Evolutionary conservation across 2,113 vertebrate species (phyloP).

Genomic region (Oreochromis tanganicae): DNA sequence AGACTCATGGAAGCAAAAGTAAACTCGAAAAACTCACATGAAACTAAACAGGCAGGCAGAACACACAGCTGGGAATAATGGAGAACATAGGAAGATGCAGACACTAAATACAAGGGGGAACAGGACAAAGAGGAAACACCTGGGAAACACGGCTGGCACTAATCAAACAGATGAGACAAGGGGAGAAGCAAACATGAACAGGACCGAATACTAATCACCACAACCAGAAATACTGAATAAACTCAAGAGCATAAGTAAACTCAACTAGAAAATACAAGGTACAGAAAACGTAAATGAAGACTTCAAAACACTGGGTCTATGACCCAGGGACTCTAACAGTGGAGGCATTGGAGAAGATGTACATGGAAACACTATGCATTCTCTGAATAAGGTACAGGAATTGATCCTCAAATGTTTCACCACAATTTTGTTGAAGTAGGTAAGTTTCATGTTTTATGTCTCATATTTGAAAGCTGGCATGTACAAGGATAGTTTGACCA

Average conservation of each 20-base stretch:
- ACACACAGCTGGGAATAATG: neutral
- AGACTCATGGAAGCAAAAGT: neutral
- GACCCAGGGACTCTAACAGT: neutral
- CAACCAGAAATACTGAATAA: neutral
- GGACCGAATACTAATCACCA: neutral
- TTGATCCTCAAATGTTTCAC: neutral
- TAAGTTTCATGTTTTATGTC: neutral
- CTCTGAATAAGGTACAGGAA: neutral
- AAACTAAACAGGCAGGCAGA: neutral
- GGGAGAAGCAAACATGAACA: neutral
- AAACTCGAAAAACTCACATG: accelerated
- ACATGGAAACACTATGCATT: neutral
- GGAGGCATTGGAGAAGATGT: neutral
- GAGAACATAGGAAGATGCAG: accelerated
- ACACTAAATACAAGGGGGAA: neutral
- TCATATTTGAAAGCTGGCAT: neutral
- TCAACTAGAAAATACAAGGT: neutral
- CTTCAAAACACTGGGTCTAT: neutral
- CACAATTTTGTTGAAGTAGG: neutral
- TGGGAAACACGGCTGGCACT: neutral
- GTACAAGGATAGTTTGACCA: neutral
- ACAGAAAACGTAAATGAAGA: neutral
- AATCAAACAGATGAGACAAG: neutral
- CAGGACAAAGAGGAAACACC: neutral
- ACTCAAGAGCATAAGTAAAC: neutral